These are phyloP conservation scores for Cebidichthys violaceus DNA, from an alignment of 2,113 vertebrate genomes.

Conservation along the genomic window DNA sequence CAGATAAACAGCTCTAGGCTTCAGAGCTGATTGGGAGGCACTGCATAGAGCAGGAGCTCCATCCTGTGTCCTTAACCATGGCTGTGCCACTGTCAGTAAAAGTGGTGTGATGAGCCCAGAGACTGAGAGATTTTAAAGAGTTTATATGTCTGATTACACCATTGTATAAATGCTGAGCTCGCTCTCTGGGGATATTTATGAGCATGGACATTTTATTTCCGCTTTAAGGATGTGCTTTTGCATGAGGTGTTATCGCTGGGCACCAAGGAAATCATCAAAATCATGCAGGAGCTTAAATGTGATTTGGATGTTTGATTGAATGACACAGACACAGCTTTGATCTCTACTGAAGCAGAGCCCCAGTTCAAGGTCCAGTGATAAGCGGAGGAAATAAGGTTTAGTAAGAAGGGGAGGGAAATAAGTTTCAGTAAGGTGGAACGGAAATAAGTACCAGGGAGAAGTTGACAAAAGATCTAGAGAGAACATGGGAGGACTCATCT, in stretches of 20 bases:
- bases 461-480: not conserved
- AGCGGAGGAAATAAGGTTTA: not conserved
- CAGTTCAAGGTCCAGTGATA: not conserved
- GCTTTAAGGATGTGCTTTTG: slow-evolving; percentile 9
- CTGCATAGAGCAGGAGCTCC: slow-evolving; percentile 28
- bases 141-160: slow-evolving; percentile 6
- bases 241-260: not conserved
- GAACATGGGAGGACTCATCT: not conserved
- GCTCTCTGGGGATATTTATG: not conserved
- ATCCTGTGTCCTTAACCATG: slow-evolving; percentile 27
- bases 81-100: slow-evolving; percentile 1
- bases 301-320: slow-evolving; percentile 18
- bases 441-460: not conserved
- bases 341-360: not conserved
- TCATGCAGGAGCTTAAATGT: not conserved
- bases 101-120: not conserved
- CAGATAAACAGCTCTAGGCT: slow-evolving; percentile 60
- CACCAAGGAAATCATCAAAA: slow-evolving; percentile 4
- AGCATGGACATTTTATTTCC: not conserved
- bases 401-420: not conserved
- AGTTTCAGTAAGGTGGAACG: not conserved
- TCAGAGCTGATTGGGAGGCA: slow-evolving; percentile 35
- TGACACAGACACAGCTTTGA: not conserved
- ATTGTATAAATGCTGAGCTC: not conserved
- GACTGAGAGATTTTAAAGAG: not conserved